A percentile compares a stretch with the other conserved stretches of the same genome.
Conservation (phyloP, 2,113 vertebrate species). For the Bettongia penicillata region DNA sequence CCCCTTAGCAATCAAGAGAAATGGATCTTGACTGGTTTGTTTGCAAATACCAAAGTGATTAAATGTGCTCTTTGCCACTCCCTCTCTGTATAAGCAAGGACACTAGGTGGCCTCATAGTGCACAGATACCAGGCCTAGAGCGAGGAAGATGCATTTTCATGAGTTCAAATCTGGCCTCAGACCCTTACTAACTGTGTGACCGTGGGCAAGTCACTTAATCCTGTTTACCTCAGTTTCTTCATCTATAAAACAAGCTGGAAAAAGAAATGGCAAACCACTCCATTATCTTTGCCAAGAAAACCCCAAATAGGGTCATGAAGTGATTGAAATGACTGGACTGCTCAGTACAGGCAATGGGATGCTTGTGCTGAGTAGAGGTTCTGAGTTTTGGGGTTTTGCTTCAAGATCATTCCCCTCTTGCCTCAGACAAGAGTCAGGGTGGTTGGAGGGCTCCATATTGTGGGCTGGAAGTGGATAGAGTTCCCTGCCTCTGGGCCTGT, state of each 20-base stretch:
- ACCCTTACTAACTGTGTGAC: background rate
- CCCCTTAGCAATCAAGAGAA: slow-evolving; percentile 56
- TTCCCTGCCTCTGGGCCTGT: background rate
- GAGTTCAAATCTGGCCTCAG: background rate
- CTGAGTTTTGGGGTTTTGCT: background rate
- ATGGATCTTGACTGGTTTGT: slow-evolving; percentile 62
- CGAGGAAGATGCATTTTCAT: background rate
- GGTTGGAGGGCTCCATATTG: background rate
- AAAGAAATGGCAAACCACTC: background rate
- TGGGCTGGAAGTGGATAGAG: background rate
- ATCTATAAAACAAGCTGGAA: background rate
- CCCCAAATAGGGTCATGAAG: background rate
- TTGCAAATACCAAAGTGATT: slow-evolving; percentile 41
- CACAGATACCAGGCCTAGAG: background rate
- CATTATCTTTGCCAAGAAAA: background rate
- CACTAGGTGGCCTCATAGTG: background rate
- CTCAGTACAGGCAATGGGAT: background rate
- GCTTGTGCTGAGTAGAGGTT: background rate
- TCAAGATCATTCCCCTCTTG: background rate
- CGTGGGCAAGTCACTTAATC: background rate
- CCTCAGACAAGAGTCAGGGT: background rate
- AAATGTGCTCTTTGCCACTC: background rate
- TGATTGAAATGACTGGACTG: background rate
- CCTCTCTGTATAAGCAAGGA: background rate
- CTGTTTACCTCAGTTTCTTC: background rate